Evolutionary conservation across 2,113 vertebrate genomes (phyloP), one percentile per base, ranked within the genome.

Genomic region (Hiodon tergisus): DNA sequence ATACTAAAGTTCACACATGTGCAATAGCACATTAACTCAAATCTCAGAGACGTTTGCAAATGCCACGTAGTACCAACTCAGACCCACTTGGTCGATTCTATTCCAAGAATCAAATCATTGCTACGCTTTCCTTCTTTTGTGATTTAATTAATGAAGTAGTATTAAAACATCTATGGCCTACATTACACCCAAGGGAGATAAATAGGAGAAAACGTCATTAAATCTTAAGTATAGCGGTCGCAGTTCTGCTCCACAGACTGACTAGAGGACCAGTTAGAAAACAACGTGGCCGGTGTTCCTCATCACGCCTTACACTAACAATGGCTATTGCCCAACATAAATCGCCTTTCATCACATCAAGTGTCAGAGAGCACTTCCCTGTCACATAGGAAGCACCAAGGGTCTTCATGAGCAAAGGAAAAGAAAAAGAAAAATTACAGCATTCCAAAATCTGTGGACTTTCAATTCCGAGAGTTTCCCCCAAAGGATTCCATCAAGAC

Each of bases 361-460:
- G 48, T 54, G 65, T 65, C 17, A 73, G 59, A 65, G 50, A 52
- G 55, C 59, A 55, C 61, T 14, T 73, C 52, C 65, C n/a, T 65
- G 67, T 71, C 51, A 62, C 4, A 50, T 4, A 72, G 48, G 10
- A 58, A 73, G 59, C 50, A 47, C 13, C 50, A 47, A 11, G 13
- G 6, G 31, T 50, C 47, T 47, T 78, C 69, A 67, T 65, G 71
- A 78, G 73, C 17, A 2, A 4, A 59, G 60, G 54, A 11, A 47
- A 71, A 72, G 51, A 77, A 79, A 71, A 68, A 61, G 46, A 11
- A 14, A 59, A 0, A 66, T 78, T 57, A 70, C 53, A 72, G 70
- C 58, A 51, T 65, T 81, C 67, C 74, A 31, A 74, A 79, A 83
- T 76, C 69, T 76, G 31, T 66, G 65, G 61, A 77, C 76, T 31